phyloP scores from a whole-genome alignment of 1,140 invertebrate genomes.

The Drosophila tsacasi region DNA sequence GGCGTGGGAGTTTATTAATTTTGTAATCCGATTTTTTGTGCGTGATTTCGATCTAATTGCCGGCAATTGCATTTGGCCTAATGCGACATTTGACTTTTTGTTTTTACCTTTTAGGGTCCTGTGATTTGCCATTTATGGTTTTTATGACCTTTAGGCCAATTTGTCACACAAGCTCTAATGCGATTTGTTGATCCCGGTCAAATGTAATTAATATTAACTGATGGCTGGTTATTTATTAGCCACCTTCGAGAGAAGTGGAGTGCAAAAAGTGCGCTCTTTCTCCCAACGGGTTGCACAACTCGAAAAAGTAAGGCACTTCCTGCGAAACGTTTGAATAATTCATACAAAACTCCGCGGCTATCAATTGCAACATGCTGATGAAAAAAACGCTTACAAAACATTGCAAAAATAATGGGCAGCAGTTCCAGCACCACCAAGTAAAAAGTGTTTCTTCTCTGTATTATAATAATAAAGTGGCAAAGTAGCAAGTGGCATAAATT shows the following conservation, averaged over 20 bases:
- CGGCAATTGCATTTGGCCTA: constrained; percentile 72
- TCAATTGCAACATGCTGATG: constrained; percentile 52
- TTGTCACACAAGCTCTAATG: constrained; percentile 36
- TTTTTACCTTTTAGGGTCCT: not conserved
- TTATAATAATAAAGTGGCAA: constrained; percentile 78
- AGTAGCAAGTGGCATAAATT: constrained; percentile 80
- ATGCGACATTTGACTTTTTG: constrained; percentile 43
- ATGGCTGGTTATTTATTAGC: constrained; percentile 23
- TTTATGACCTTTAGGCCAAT: constrained; percentile 30
- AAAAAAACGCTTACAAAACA: constrained; percentile 53
- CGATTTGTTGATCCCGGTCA: constrained; percentile 47
- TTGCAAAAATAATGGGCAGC: constrained; percentile 40
- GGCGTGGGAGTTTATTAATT: constrained; percentile 70
- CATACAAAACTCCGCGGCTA: constrained; percentile 44
- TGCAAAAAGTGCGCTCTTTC: constrained; percentile 4
- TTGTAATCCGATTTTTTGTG: constrained; percentile 45
- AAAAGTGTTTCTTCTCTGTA: constrained; percentile 57
- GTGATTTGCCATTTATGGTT: constrained; percentile 43
- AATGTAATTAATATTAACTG: constrained; percentile 50
- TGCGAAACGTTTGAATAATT: constrained; percentile 48
- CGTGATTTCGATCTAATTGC: constrained; percentile 57
- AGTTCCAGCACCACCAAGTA: constrained; percentile 33
- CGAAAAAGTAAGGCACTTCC: constrained; percentile 47
- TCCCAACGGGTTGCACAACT: constrained; percentile 30
- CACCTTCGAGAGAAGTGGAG: not conserved